Percentiles rank a stretch among this genome's conserved stretches.
Evolutionary conservation across 2,888 invertebrate species (phyloP).

Genomic region (Limnephilus auricula): DNA sequence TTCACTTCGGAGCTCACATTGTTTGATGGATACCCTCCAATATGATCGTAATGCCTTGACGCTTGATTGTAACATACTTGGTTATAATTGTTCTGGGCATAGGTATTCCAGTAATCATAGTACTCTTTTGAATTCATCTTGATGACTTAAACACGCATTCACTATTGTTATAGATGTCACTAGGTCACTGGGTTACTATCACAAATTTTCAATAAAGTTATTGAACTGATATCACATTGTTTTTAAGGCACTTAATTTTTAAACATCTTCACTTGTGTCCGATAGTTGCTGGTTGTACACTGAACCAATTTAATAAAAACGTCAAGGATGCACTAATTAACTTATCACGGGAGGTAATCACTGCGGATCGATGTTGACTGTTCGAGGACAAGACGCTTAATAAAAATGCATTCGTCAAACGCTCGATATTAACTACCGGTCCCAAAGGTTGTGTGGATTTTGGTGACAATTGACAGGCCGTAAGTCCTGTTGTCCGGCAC

Average conservation of each 20-base stretch:
- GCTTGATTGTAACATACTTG: neutral
- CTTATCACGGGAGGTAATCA: neutral
- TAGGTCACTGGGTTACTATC: neutral
- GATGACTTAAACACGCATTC: neutral
- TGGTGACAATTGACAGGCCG: conserved; percentile 64
- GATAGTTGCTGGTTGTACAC: neutral
- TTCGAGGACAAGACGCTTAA: conserved; percentile 51
- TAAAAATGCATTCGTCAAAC: conserved; percentile 58
- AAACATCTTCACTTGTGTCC: neutral
- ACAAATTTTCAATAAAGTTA: too few species aligned
- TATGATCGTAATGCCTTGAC: neutral
- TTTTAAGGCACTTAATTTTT: neutral
- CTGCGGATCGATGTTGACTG: conserved; percentile 31
- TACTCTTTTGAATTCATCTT: neutral
- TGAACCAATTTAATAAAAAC: neutral
- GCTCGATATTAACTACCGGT: conserved; percentile 9
- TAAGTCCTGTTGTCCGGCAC: conserved; percentile 62
- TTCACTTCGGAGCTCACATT: neutral
- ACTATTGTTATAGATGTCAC: neutral
- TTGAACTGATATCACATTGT: neutral
- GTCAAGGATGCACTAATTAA: neutral
- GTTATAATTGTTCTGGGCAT: neutral
- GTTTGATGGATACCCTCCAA: neutral
- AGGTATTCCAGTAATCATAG: neutral
- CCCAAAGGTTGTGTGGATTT: conserved; percentile 59